Conservation (phyloP, 2,888 invertebrate genomes). For the Torymus auratus region DNA sequence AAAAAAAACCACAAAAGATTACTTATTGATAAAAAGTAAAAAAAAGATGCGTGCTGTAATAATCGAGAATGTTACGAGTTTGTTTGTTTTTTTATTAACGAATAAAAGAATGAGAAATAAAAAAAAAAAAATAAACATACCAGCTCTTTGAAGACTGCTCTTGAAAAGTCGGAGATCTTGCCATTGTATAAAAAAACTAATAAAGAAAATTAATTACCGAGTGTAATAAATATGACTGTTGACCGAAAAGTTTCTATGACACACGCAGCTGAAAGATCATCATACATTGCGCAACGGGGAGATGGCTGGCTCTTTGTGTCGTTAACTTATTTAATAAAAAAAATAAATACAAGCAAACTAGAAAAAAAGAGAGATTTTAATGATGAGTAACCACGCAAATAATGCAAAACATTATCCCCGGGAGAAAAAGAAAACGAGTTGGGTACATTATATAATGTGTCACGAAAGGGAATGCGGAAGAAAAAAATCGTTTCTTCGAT, state of each 20-base stretch:
- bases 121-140: conserved; percentile 23
- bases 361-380: neutral
- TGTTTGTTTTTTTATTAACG: conserved; percentile 47
- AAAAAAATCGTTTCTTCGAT: conserved; percentile 42
- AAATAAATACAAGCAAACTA: neutral
- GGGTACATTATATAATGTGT: conserved; percentile 12
- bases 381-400: neutral
- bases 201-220: conserved; percentile 9
- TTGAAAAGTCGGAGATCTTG: conserved; percentile 57
- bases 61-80: conserved; percentile 55
- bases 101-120: conserved; percentile 28
- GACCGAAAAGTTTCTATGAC: conserved; percentile 54
- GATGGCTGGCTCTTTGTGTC: conserved; percentile 13
- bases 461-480: conserved; percentile 14
- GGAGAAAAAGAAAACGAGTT: conserved; percentile 14
- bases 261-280: conserved; percentile 55
- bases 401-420: neutral
- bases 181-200: conserved; percentile 53
- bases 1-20: conserved; percentile 15
- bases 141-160: conserved; percentile 57
- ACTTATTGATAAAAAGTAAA: conserved; percentile 14
- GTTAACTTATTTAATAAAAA: conserved; percentile 11
- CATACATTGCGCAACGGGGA: conserved; percentile 51
- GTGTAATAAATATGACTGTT: conserved; percentile 25
- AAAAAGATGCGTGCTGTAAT: conserved; percentile 57